A percentile compares a stretch with the other conserved stretches of the same genome.
These are phyloP conservation scores for Philypnodon macrostomus DNA, from an alignment of 2,797 vertebrate species.

Conservation along the genomic window DNA sequence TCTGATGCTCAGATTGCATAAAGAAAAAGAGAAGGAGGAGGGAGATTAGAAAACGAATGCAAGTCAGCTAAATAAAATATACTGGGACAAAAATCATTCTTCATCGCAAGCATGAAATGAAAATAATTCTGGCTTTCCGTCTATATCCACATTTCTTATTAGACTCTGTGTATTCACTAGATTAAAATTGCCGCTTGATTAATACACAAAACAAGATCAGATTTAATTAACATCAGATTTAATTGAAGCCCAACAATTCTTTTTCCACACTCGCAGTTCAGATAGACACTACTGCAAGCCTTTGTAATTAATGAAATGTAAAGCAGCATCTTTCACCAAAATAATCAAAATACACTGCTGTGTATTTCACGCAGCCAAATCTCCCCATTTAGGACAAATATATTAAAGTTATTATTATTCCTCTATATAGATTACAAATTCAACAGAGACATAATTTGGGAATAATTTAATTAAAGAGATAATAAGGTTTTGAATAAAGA, in stretches of 20 bases:
- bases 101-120: conserved; percentile 82
- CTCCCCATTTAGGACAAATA: conserved; percentile 71
- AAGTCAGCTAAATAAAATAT: conserved; percentile 70
- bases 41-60: conserved; percentile 69
- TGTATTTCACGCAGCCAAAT: conserved; percentile 69
- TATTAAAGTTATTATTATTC: conserved; percentile 73
- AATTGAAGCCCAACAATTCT: conserved; percentile 79
- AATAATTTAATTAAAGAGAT: conserved; percentile 81
- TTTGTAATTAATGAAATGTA: conserved; percentile 77
- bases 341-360: conserved; percentile 53
- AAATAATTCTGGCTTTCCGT: conserved; percentile 72
- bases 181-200: conserved; percentile 84
- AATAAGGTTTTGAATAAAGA: conserved; percentile 66
- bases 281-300: conserved; percentile 68
- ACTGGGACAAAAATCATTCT: conserved; percentile 35
- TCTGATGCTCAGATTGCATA: conserved; percentile 67
- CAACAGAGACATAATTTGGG: conserved; percentile 67
- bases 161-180: conserved; percentile 77
- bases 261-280: conserved; percentile 61
- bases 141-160: conserved; percentile 72
- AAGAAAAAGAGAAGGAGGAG: conserved; percentile 10
- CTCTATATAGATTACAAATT: conserved; percentile 70
- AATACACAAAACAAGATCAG: conserved; percentile 84
- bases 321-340: conserved; percentile 63
- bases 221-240: conserved; percentile 87